Evolutionary conservation across 2,797 vertebrate genomes (phyloP).

Genomic region (Neoniphon sammara): DNA sequence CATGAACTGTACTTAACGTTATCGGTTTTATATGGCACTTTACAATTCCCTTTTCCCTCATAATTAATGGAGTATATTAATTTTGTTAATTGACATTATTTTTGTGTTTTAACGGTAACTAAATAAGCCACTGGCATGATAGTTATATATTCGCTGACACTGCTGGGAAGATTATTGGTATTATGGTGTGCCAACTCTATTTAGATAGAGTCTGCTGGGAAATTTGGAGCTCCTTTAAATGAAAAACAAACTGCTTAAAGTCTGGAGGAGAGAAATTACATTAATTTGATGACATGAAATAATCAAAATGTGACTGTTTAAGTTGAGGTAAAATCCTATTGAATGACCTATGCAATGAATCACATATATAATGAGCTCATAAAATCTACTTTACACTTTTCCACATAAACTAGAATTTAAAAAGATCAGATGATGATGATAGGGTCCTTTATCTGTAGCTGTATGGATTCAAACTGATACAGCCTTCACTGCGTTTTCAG

Average conservation of each 20-base stretch:
- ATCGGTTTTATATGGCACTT: conserved; percentile 49
- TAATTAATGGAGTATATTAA: conserved; percentile 66
- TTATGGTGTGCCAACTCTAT: conserved; percentile 34
- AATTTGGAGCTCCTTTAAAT: conserved; percentile 51
- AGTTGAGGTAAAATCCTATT: conserved; percentile 25
- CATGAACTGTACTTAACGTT: conserved; percentile 63
- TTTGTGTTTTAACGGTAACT: conserved; percentile 28
- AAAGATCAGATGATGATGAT: conserved; percentile 43
- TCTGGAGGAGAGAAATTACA: conserved; percentile 31
- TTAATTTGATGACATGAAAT: conserved; percentile 43
- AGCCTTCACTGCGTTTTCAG: conserved; percentile 48
- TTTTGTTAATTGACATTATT: conserved; percentile 70
- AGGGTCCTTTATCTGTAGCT: conserved; percentile 30
- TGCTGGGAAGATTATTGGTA: conserved; percentile 44
- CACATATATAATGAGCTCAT: conserved; percentile 9
- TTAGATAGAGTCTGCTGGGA: conserved; percentile 9
- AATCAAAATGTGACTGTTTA: background rate
- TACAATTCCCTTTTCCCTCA: conserved; percentile 61
- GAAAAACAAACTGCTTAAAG: conserved; percentile 35
- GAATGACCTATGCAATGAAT: background rate
- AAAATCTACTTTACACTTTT: conserved; percentile 13
- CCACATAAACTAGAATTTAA: conserved; percentile 31
- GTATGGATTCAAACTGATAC: conserved; percentile 31
- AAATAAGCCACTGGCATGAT: conserved; percentile 47
- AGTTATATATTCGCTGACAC: conserved; percentile 24